These are phyloP conservation scores for Cardinalis cardinalis DNA, from an alignment of 2,113 vertebrate species.

Conservation along the genomic window DNA sequence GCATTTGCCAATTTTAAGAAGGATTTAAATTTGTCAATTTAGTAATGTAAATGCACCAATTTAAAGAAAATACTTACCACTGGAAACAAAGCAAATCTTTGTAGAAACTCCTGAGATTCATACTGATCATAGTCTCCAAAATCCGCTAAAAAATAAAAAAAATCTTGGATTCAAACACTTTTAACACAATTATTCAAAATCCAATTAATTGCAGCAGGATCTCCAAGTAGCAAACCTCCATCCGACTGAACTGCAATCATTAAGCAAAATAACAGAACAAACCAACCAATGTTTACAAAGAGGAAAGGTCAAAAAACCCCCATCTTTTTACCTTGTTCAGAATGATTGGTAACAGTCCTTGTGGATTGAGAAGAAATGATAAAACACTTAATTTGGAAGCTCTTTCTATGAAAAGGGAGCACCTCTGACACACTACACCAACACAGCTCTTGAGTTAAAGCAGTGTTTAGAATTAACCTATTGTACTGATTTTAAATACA, in stretches of 20 bases:
- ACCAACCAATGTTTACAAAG: neutral
- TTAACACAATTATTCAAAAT: neutral
- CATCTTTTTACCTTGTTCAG: neutral
- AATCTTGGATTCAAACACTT: conserved; percentile 10
- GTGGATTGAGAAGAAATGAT: neutral
- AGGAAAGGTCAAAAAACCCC: neutral
- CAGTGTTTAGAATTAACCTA: neutral
- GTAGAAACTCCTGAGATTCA: conserved; percentile 96
- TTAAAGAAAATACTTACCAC: conserved; percentile 81
- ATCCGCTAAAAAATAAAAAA: conserved; percentile 80
- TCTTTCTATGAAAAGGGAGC: neutral
- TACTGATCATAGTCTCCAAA: conserved; percentile 96
- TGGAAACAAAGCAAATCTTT: conserved; percentile 94
- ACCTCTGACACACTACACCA: neutral
- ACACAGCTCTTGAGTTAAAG: neutral
- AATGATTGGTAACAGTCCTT: neutral
- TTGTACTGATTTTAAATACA: neutral
- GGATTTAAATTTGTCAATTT: neutral
- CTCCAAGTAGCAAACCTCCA: neutral
- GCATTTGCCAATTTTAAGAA: neutral
- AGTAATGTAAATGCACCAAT: neutral
- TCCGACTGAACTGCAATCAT: neutral
- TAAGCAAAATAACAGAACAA: neutral
- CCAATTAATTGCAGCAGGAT: neutral
- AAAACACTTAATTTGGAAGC: neutral